These are phyloP conservation scores for Pterostichus madidus DNA, from an alignment of 2,888 invertebrate genomes.

Conservation along the genomic window DNA sequence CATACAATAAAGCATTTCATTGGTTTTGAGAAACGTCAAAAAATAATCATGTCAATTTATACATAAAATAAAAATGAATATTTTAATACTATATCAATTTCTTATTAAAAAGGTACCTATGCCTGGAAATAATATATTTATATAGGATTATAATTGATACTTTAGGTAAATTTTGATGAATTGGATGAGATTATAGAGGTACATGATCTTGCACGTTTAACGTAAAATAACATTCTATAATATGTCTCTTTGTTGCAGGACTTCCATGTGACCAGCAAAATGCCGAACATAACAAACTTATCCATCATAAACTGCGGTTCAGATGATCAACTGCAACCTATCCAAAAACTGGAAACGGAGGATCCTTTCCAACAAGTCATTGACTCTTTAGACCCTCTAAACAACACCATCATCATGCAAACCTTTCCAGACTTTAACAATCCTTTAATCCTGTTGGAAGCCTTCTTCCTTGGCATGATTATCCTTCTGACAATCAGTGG, in stretches of 20 bases:
- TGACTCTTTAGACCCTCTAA: not conserved
- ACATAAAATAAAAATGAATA: too few species aligned
- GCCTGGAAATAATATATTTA: too few species aligned
- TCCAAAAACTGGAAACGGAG: constrained; percentile 8
- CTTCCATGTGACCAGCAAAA: constrained; percentile 38
- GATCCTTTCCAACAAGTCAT: constrained; percentile 4
- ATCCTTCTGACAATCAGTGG: constrained; percentile 70
- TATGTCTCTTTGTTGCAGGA: not conserved
- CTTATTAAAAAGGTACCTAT: too few species aligned
- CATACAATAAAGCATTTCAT: too few species aligned
- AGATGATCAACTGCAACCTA: constrained; percentile 14
- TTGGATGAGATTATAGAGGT: too few species aligned
- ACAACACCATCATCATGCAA: constrained; percentile 40
- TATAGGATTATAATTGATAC: too few species aligned
- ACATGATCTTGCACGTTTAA: too few species aligned
- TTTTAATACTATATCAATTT: too few species aligned
- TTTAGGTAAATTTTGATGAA: too few species aligned
- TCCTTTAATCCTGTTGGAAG: constrained; percentile 65
- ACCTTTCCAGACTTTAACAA: constrained; percentile 64
- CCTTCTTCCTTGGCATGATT: constrained; percentile 66
- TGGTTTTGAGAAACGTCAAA: too few species aligned
- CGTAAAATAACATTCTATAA: not conserved
- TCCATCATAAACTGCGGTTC: constrained; percentile 16
- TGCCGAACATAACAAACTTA: constrained; percentile 46
- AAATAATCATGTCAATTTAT: too few species aligned